phyloP scores from a whole-genome alignment of 2,113 vertebrate genomes.

The Phoxinus phoxinus region DNA sequence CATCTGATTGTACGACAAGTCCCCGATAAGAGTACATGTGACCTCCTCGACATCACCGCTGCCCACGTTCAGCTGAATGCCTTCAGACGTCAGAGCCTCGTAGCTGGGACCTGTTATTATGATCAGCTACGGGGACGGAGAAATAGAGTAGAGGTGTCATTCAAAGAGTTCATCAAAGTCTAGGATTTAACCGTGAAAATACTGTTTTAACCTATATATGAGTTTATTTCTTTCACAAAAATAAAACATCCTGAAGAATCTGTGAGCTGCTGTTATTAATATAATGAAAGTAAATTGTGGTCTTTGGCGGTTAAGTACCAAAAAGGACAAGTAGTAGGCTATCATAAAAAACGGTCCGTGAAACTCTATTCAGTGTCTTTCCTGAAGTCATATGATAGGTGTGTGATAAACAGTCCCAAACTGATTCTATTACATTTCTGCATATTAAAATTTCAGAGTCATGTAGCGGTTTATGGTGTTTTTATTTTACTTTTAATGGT shows the following conservation, averaged over 20 bases:
- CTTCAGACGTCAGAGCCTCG: constrained; percentile 82
- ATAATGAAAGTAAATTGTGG: too few relatives aligned
- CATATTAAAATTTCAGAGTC: too few relatives aligned
- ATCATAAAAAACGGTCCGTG: not conserved
- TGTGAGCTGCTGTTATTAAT: too few relatives aligned
- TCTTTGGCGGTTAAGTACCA: not conserved
- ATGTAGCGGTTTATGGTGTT: not conserved
- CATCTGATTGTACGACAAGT: constrained; percentile 77
- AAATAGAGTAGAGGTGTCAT: not conserved
- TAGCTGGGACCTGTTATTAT: constrained; percentile 88
- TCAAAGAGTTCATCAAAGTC: not conserved
- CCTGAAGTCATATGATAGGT: not conserved
- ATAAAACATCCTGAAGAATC: not conserved
- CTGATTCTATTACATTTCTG: too few relatives aligned
- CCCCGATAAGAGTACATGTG: constrained; percentile 82
- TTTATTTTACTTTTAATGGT: not conserved
- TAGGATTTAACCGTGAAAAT: not conserved
- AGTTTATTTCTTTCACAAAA: not conserved
- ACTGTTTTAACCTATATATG: not conserved
- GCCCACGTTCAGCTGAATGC: constrained; percentile 84
- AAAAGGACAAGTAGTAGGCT: not conserved
- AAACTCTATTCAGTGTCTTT: not conserved
- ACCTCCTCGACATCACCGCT: constrained; percentile 76
- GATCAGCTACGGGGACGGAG: constrained; percentile 74
- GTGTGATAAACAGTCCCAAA: too few relatives aligned